Conservation (phyloP, 1,140 invertebrate genomes). For the Coelopa frigida region DNA sequence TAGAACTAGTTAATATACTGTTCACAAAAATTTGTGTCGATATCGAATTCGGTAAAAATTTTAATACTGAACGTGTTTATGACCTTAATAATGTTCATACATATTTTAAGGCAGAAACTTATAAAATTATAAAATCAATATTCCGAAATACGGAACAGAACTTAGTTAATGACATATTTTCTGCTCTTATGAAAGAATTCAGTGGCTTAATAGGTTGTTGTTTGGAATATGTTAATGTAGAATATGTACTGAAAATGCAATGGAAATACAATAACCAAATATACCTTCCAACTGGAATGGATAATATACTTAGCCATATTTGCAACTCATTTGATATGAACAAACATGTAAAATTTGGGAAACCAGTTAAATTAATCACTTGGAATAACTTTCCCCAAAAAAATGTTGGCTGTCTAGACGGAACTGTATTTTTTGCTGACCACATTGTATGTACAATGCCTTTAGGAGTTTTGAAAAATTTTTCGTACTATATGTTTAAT, state of each 20-base stretch:
- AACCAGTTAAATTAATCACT: slow-evolving; percentile 36
- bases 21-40: slow-evolving; percentile 32
- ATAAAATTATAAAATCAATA: slow-evolving; percentile 21
- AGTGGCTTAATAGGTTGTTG: slow-evolving; percentile 34
- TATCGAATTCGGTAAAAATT: slow-evolving; percentile 25
- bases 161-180: slow-evolving; percentile 31
- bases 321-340: slow-evolving; percentile 20
- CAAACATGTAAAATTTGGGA: slow-evolving; percentile 27
- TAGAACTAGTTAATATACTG: slow-evolving; percentile 26
- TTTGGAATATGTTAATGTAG: slow-evolving; percentile 36
- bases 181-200: slow-evolving; percentile 37
- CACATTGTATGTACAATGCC: slow-evolving; percentile 78
- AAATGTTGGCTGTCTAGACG: slow-evolving; percentile 59
- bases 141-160: slow-evolving; percentile 21
- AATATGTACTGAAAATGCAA: slow-evolving; percentile 25
- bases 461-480: slow-evolving; percentile 74
- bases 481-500: slow-evolving; percentile 64
- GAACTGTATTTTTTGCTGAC: slow-evolving; percentile 62
- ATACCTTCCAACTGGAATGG: slow-evolving; percentile 43
- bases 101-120: slow-evolving; percentile 33
- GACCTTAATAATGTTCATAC: slow-evolving; percentile 34
- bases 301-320: slow-evolving; percentile 27
- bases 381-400: slow-evolving; percentile 23
- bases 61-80: slow-evolving; percentile 22
- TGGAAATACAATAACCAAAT: slow-evolving; percentile 20